Conservation (phyloP, 2,113 vertebrate genomes). For the Strigops habroptila region DNA sequence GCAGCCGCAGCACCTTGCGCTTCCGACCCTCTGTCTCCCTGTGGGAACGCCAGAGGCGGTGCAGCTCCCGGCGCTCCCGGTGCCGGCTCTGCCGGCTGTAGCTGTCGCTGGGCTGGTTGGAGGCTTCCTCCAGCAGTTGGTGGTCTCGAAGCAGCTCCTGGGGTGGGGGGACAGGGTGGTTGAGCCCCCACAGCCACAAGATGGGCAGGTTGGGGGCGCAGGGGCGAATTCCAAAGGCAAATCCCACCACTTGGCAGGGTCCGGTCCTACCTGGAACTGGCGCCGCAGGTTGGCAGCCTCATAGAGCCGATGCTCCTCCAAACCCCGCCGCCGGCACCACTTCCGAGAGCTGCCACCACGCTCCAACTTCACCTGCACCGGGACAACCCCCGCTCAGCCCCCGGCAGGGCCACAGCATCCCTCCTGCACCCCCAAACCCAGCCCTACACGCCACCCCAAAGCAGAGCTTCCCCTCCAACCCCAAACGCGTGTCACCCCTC, state of each 20-base stretch:
- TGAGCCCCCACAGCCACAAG: too few relatives aligned
- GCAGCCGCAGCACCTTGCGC: slow-evolving; percentile 82
- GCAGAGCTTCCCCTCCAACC: too few relatives aligned
- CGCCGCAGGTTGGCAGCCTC: slow-evolving; percentile 89
- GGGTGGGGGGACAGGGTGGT: rapidly evolving
- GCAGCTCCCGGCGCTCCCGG: slow-evolving; percentile 77
- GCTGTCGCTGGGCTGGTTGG: background rate
- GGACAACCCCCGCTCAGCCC: too few relatives aligned
- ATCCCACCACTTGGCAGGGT: background rate
- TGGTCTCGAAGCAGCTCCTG: slow-evolving; percentile 82
- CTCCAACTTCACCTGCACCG: slow-evolving; percentile 81
- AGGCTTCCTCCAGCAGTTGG: slow-evolving; percentile 69
- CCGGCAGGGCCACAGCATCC: rapidly evolving
- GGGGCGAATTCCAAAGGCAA: background rate
- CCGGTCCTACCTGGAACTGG: slow-evolving; percentile 83
- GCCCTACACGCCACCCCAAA: too few relatives aligned
- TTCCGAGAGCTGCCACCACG: slow-evolving; percentile 74
- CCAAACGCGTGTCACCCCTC: too few relatives aligned
- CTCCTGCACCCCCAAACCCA: background rate
- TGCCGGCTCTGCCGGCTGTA: slow-evolving; percentile 72
- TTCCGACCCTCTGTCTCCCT: slow-evolving; percentile 65
- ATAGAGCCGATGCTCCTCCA: slow-evolving; percentile 92
- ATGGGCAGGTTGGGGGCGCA: too few relatives aligned
- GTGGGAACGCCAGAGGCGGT: slow-evolving; percentile 80
- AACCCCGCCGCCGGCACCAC: slow-evolving; percentile 86